These are phyloP conservation scores for Cynocephalus volans DNA, from an alignment of 2,113 vertebrate species.

Conservation along the genomic window DNA sequence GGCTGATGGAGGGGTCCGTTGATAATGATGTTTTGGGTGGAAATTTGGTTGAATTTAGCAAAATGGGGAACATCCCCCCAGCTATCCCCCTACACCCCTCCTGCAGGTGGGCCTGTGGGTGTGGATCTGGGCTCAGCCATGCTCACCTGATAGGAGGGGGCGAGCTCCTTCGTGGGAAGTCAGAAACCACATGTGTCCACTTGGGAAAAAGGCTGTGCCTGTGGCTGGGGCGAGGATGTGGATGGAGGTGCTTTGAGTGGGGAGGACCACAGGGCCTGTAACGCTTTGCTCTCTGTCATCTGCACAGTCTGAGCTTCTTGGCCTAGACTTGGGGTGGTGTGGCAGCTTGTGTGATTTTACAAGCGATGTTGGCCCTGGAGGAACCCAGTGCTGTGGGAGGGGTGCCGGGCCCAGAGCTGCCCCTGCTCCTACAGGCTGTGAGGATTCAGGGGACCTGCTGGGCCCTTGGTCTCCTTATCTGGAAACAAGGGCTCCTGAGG, in stretches of 20 bases:
- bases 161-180: not conserved
- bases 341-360: not conserved
- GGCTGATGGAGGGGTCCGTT: not conserved
- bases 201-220: not conserved
- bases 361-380: not conserved
- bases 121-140: not conserved
- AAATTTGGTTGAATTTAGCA: not conserved
- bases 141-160: not conserved
- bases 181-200: no score
- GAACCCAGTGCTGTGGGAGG: not conserved
- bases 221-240: rapidly evolving
- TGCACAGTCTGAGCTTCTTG: not conserved
- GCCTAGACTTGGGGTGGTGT: not conserved
- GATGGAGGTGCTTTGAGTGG: not conserved
- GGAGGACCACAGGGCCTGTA: no score
- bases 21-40: not conserved
- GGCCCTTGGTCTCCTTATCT: not conserved
- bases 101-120: not conserved
- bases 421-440: not conserved
- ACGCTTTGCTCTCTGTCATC: not conserved
- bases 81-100: not conserved
- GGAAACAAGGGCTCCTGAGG: not conserved
- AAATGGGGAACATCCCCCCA: no score
- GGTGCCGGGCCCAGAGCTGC: not conserved
- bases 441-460: not conserved